Evolutionary conservation across 2,888 invertebrate genomes (phyloP).

Genomic region (Thecophora atra): DNA sequence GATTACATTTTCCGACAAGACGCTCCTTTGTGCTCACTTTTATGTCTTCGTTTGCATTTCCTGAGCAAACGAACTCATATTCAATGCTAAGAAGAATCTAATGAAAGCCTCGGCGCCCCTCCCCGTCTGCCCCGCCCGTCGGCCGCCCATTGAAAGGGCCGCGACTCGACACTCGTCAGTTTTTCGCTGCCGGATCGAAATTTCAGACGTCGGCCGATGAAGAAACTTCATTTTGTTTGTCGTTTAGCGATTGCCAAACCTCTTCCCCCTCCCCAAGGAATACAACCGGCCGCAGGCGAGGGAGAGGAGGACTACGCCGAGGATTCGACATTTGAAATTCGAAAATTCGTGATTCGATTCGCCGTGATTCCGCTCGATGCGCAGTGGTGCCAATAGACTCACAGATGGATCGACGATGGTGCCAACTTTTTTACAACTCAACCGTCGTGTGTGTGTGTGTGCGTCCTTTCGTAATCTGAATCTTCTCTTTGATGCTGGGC

Average conservation of each 20-base stretch:
- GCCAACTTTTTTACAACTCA: slow-evolving; percentile 19
- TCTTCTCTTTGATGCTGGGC: slow-evolving; percentile 7
- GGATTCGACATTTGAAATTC: slow-evolving; percentile 30
- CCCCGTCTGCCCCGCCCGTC: not conserved
- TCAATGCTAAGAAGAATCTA: slow-evolving; percentile 16
- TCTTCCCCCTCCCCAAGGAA: not conserved
- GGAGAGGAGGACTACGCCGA: slow-evolving; percentile 23
- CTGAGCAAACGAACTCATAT: slow-evolving; percentile 28
- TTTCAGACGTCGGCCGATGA: slow-evolving; percentile 25
- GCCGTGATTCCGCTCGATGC: not conserved
- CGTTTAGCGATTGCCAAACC: slow-evolving; percentile 7
- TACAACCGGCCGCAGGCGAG: not conserved
- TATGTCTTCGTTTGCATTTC: slow-evolving; percentile 35
- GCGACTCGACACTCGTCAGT: slow-evolving; percentile 15
- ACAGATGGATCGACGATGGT: not conserved
- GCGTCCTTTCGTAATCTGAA: slow-evolving; percentile 15
- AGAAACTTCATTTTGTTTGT: slow-evolving; percentile 29
- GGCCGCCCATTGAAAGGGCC: not conserved
- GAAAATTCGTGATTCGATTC: slow-evolving; percentile 23
- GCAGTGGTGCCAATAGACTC: slow-evolving; percentile 10
- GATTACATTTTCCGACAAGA: slow-evolving; percentile 34
- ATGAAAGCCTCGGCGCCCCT: slow-evolving; percentile 7
- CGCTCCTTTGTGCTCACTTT: slow-evolving; percentile 18
- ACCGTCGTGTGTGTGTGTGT: not conserved
- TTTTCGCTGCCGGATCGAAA: slow-evolving; percentile 12